A percentile compares a stretch with the other conserved stretches of the same genome.
phyloP scores from a whole-genome alignment of 2,797 vertebrate species.

The Phoxinus dragarum region DNA sequence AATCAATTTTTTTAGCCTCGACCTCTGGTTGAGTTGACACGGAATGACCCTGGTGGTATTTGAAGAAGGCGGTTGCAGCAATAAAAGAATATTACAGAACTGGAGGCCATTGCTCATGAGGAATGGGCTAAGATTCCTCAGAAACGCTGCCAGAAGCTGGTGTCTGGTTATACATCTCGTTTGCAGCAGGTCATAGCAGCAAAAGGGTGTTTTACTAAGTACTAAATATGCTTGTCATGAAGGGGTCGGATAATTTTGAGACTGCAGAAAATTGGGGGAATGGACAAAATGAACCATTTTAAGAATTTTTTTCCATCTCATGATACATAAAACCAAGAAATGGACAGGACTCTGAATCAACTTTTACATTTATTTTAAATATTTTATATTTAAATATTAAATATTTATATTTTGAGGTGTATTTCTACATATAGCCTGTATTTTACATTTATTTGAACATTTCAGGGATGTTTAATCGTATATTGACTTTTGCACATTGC shows the following conservation, averaged over 20 bases:
- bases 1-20: no score
- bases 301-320: not conserved
- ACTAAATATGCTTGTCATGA: no score
- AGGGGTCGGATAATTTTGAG: no score
- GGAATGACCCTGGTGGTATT: no score
- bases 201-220: no score
- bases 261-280: no score
- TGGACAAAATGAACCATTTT: not conserved
- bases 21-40: no score
- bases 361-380: not conserved
- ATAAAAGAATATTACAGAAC: no score
- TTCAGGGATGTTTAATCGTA: not conserved
- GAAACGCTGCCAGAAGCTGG: not conserved
- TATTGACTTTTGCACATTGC: not conserved
- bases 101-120: not conserved
- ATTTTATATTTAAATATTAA: not conserved
- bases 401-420: not conserved
- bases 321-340: not conserved
- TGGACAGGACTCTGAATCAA: not conserved
- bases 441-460: not conserved
- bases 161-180: no score
- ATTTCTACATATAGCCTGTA: not conserved
- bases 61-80: no score
- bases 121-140: no score
- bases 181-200: no score